Evolutionary conservation across 2,113 vertebrate genomes (phyloP).

Genomic region (Zosterops pallidus): DNA sequence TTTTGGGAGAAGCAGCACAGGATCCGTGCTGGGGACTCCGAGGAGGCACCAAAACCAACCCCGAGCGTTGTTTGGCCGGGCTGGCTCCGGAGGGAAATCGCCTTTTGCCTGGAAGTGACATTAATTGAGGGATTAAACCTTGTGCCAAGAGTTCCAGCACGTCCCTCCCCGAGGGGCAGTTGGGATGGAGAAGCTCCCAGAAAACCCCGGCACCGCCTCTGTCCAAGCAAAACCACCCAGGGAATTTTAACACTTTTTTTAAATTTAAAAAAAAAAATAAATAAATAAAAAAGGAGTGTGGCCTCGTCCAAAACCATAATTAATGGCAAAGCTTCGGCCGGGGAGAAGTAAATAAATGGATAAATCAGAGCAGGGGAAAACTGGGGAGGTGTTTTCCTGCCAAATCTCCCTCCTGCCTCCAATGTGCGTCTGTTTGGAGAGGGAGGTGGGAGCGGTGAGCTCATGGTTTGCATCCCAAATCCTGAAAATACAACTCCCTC

Average conservation of each 20-base stretch:
- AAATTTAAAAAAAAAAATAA: too few species aligned
- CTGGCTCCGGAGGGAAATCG: neutral
- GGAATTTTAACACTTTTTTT: neutral
- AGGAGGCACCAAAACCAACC: neutral
- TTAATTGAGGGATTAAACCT: neutral
- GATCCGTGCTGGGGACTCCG: fast-evolving
- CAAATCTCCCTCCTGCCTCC: neutral
- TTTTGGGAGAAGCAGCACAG: neutral
- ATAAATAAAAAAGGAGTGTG: neutral
- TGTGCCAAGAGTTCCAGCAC: neutral
- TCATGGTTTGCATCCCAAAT: neutral
- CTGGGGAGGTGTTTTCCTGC: neutral
- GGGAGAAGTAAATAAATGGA: conserved; percentile 57
- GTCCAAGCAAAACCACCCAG: neutral
- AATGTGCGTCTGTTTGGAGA: neutral
- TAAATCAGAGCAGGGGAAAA: conserved; percentile 35
- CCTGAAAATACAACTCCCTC: neutral
- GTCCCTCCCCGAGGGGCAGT: neutral
- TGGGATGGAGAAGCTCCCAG: neutral
- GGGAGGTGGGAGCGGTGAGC: neutral
- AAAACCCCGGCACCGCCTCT: neutral
- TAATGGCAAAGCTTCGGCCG: conserved; percentile 1
- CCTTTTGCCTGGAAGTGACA: conserved; percentile 24
- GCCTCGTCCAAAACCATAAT: conserved; percentile 58
- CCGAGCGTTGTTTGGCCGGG: neutral